A percentile compares a stretch with the other conserved stretches of the same genome.
Conservation (phyloP, 2,888 invertebrate species). For the Lymantria monacha region DNA sequence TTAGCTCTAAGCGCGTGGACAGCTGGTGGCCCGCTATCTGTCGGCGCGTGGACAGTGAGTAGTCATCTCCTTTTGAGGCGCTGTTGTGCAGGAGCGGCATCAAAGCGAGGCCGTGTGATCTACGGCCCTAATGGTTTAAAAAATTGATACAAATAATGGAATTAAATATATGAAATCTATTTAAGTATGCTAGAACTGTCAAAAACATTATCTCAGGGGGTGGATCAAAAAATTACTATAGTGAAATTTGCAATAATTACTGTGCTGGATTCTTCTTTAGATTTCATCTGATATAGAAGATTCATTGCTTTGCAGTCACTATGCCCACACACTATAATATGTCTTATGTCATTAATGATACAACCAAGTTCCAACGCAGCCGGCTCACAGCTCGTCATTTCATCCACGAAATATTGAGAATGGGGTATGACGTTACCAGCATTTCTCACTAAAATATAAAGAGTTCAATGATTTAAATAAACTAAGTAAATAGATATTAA, state of each 20-base stretch:
- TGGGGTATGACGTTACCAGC: constrained; percentile 98
- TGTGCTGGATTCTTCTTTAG: constrained; percentile 86
- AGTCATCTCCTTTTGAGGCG: too few species aligned
- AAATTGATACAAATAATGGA: too few species aligned
- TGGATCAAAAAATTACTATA: too few species aligned
- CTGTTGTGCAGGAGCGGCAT: too few species aligned
- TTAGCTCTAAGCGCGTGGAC: too few species aligned
- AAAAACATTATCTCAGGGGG: too few species aligned
- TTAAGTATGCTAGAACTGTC: too few species aligned
- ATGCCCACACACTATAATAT: constrained; percentile 98
- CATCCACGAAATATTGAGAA: constrained; percentile 92
- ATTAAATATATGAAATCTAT: too few species aligned
- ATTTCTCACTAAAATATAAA: constrained; percentile 89
- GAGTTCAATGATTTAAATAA: background rate
- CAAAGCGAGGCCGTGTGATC: too few species aligned
- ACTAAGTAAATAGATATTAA: background rate
- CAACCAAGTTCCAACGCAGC: constrained; percentile 97
- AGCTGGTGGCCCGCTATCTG: too few species aligned
- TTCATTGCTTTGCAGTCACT: constrained; percentile 99
- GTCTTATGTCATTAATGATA: constrained; percentile 93
- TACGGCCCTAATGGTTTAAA: too few species aligned
- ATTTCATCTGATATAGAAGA: constrained; percentile 90
- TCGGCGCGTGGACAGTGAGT: too few species aligned
- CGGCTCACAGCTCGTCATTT: constrained; percentile 96
- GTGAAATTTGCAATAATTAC: constrained; percentile 42